phyloP scores from a whole-genome alignment of 2,888 invertebrate species.

The Cantharis rufa region DNA sequence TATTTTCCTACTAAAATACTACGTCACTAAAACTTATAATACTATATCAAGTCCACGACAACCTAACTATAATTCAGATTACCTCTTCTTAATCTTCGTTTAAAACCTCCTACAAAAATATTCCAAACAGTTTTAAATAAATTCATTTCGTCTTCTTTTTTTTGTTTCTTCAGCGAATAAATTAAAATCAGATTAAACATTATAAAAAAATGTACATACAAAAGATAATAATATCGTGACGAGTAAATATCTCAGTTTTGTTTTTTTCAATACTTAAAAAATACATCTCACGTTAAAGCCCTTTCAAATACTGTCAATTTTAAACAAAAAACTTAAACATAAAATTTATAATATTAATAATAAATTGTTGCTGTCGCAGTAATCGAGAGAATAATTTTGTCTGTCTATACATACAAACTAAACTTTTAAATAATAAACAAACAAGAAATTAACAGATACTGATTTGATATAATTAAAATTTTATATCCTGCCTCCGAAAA shows the following conservation, averaged over 20 bases:
- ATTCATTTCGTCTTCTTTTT: conserved; percentile 4
- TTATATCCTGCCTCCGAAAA: conserved; percentile 45
- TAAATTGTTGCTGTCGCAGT: background rate
- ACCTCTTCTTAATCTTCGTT: background rate
- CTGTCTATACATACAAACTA: conserved; percentile 14
- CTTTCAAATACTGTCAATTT: conserved; percentile 50
- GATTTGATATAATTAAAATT: conserved; percentile 41
- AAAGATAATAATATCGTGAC: conserved; percentile 49
- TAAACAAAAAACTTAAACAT: conserved; percentile 3
- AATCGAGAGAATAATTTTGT: conserved; percentile 1
- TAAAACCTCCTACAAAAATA: background rate
- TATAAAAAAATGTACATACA: conserved; percentile 47
- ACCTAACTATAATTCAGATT: conserved; percentile 42
- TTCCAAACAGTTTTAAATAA: background rate
- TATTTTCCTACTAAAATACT: conserved; percentile 34
- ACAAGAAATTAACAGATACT: conserved; percentile 46
- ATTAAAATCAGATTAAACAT: background rate
- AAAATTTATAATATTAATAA: conserved; percentile 12
- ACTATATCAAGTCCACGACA: conserved; percentile 45
- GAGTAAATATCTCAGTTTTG: conserved; percentile 23
- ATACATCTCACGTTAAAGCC: conserved; percentile 51
- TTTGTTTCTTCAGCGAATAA: background rate
- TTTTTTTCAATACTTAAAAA: conserved; percentile 34
- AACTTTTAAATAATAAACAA: conserved; percentile 21
- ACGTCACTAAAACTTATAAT: conserved; percentile 32